These are phyloP conservation scores for Iphiclides podalirius DNA, from an alignment of 2,888 invertebrate species.

Conservation along the genomic window DNA sequence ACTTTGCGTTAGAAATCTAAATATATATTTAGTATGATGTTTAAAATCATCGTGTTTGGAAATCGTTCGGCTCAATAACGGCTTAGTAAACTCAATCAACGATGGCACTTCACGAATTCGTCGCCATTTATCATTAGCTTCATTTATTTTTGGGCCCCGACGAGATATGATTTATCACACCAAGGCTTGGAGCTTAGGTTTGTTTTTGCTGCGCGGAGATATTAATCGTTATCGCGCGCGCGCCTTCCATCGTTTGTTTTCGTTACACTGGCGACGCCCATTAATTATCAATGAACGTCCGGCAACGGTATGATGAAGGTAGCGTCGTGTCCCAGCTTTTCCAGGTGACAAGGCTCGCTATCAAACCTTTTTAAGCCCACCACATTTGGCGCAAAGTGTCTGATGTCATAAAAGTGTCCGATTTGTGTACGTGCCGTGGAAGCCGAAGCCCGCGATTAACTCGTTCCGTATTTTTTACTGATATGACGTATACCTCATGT, in stretches of 20 bases:
- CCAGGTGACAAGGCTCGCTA: constrained; percentile 74
- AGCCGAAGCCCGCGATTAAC: constrained; percentile 71
- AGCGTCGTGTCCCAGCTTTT: constrained; percentile 67
- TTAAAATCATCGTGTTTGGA: constrained; percentile 1
- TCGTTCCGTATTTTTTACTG: constrained; percentile 54
- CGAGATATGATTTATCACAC: constrained; percentile 77
- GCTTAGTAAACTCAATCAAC: constrained; percentile 63
- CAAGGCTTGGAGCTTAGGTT: constrained; percentile 68
- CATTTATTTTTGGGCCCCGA: constrained; percentile 78
- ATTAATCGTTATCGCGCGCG: constrained; percentile 78
- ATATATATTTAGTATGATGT: no score
- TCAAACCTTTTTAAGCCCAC: constrained; percentile 78
- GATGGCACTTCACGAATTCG: constrained; percentile 56
- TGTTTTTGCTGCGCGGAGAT: constrained; percentile 76
- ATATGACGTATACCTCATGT: constrained; percentile 34
- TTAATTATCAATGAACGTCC: constrained; percentile 80
- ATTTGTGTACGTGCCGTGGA: constrained; percentile 70
- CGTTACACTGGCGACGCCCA: constrained; percentile 74
- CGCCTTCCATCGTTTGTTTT: constrained; percentile 76
- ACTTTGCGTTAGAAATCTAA: no score
- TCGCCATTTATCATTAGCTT: constrained; percentile 77
- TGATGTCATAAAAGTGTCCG: constrained; percentile 78
- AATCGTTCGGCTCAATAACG: constrained; percentile 47
- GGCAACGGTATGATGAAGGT: constrained; percentile 72
- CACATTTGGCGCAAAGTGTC: constrained; percentile 74